Base-by-base conservation (phyloP, 2,888 invertebrate species). In the Metopia argyrocephala region DNA sequence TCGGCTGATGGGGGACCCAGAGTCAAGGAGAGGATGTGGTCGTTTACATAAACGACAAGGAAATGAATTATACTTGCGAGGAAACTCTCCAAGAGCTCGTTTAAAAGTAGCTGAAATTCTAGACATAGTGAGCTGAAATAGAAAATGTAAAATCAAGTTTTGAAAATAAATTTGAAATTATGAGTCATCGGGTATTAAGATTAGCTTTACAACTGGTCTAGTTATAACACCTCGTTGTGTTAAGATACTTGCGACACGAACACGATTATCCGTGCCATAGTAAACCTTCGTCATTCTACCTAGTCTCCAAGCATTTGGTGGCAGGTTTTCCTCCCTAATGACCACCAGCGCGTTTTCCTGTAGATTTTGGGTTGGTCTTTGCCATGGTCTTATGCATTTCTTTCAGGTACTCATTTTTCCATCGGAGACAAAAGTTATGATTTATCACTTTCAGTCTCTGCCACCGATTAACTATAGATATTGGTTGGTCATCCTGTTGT, bases 241-340 rank as follows among this genome's bases (percentile, higher is more conserved):
- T n/a, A n/a, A n/a, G n/a, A n/a, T n/a, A n/a, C n/a, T n/a, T n/a
- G n/a, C n/a, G n/a, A n/a, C n/a, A n/a, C n/a, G n/a, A n/a, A n/a
- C 61, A 52, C 50, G 31, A 23, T 15, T 38, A 31, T 70, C 59
- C 1, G 20, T 3, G 12, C 64, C 65, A 3, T 18, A 20, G 59
- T 59, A 59, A 48, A 57, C 57, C 25, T 48, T 57, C 5, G 4
- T 1, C 0, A 75, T 45, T 52, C 68, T 50, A 3, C 61, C 66
- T 0, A 75, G 28, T 1, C 61, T 61, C 75, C 75, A 68, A n/a
- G 18, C 52, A 46, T 75, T 75, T 1, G 74, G 74, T 15, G 73
- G 73, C 1, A 64, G 27, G 18, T 56, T 52, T 38, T 62, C 62
- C 2, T 62, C 64, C n/a, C n/a, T n/a, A n/a, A n/a, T n/a, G n/a